These are phyloP conservation scores for Luperina nickerlii DNA, from an alignment of 2,888 invertebrate genomes.

Conservation along the genomic window DNA sequence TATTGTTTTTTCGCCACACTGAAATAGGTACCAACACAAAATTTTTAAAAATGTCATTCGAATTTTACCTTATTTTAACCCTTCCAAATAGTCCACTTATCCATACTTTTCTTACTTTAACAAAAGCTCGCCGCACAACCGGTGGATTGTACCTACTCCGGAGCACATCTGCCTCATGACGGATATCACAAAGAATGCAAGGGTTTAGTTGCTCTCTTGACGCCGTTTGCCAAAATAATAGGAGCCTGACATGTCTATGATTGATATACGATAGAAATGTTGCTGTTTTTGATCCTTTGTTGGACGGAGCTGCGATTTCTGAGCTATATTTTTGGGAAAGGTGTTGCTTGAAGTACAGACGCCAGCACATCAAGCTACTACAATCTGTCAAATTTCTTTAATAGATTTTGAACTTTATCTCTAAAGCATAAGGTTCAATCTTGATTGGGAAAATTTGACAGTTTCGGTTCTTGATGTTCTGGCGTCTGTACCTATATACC, in stretches of 20 bases:
- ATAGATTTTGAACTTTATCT: too few relatives aligned
- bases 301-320: background rate
- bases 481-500: too few relatives aligned
- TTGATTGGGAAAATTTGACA: too few relatives aligned
- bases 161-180: constrained; percentile 60
- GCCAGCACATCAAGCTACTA: too few relatives aligned
- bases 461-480: too few relatives aligned
- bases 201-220: constrained; percentile 50
- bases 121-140: constrained; percentile 43
- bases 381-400: too few relatives aligned
- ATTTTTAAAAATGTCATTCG: background rate
- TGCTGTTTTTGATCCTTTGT: constrained; percentile 20
- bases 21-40: background rate
- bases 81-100: constrained; percentile 24
- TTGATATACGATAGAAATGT: constrained; percentile 33
- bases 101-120: constrained; percentile 26
- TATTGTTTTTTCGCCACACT: background rate
- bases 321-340: background rate
- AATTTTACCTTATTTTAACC: background rate
- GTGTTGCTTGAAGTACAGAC: background rate
- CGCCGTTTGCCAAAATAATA: constrained; percentile 55
- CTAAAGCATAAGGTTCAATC: too few relatives aligned
- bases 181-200: constrained; percentile 62
- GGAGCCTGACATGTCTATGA: constrained; percentile 41
- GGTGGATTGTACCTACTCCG: constrained; percentile 30